Conservation (phyloP, 2,888 invertebrate genomes). For the Amphipoea lucens region DNA sequence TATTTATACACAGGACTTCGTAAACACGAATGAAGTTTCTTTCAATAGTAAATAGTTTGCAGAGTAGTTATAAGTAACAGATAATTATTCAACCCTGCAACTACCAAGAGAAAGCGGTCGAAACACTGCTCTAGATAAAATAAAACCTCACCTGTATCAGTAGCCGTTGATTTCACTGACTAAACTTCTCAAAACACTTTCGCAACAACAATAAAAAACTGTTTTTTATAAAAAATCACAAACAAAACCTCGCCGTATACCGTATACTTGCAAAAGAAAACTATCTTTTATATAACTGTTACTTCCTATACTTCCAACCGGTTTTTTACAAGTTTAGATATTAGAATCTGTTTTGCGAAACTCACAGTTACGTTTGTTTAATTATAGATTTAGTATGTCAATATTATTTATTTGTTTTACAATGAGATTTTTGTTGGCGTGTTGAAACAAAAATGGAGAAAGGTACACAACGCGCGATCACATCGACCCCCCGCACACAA, state of each 20-base stretch:
- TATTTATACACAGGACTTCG: constrained; percentile 33
- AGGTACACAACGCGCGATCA: constrained; percentile 67
- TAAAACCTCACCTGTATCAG: constrained; percentile 79
- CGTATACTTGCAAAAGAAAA: constrained; percentile 80
- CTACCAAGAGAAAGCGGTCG: constrained; percentile 66
- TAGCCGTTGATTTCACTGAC: constrained; percentile 77
- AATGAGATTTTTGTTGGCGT: constrained; percentile 65
- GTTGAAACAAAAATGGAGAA: constrained; percentile 55
- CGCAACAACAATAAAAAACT: constrained; percentile 68
- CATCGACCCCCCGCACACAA: constrained; percentile 73
- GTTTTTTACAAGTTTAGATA: constrained; percentile 66
- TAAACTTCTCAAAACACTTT: constrained; percentile 70
- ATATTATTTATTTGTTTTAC: constrained; percentile 66
- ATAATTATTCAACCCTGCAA: constrained; percentile 72
- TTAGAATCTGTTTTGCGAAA: constrained; percentile 47
- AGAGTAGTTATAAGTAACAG: constrained; percentile 57
- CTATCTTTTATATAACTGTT: constrained; percentile 84
- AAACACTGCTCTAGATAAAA: constrained; percentile 64
- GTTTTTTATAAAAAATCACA: constrained; percentile 73
- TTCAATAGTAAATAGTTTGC: constrained; percentile 13
- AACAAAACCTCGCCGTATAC: constrained; percentile 69
- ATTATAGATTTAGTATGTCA: constrained; percentile 58
- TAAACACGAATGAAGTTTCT: constrained; percentile 40
- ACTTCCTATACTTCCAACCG: constrained; percentile 78
- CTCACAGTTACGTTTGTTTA: constrained; percentile 59